Evolutionary conservation across 1,140 invertebrate species (phyloP).

Genomic region (Drosophila littoralis): DNA sequence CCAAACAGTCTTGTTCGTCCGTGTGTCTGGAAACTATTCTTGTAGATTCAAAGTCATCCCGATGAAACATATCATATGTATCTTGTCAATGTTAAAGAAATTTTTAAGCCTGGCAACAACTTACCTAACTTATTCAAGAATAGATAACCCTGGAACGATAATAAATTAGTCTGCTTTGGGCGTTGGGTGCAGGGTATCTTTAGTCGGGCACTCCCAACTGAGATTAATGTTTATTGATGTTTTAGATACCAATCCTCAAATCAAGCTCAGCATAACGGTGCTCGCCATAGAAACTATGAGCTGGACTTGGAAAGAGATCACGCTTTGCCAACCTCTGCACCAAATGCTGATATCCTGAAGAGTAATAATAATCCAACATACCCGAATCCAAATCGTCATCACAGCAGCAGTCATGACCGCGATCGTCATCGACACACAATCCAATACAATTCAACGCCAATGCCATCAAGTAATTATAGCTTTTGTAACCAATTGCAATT

Average conservation of each 20-base stretch:
- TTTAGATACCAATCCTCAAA: slow-evolving; percentile 67
- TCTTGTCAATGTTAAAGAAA: too few relatives aligned
- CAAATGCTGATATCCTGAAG: slow-evolving; percentile 89
- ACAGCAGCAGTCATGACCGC: slow-evolving; percentile 69
- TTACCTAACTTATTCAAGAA: too few relatives aligned
- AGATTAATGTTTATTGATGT: slow-evolving; percentile 34
- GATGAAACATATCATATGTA: too few relatives aligned
- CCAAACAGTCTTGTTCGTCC: too few relatives aligned
- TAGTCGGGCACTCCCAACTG: too few relatives aligned
- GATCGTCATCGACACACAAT: slow-evolving; percentile 74
- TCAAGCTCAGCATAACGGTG: slow-evolving; percentile 60
- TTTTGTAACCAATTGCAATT: background rate
- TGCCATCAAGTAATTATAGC: slow-evolving; percentile 84
- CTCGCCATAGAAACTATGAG: slow-evolving; percentile 85
- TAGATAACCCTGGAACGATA: too few relatives aligned
- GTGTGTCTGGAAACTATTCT: too few relatives aligned
- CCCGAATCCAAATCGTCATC: slow-evolving; percentile 87
- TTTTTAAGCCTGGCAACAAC: too few relatives aligned
- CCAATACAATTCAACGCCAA: slow-evolving; percentile 74
- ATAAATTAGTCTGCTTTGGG: too few relatives aligned
- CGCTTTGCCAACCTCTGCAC: slow-evolving; percentile 88
- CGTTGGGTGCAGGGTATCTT: too few relatives aligned
- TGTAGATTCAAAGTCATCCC: too few relatives aligned
- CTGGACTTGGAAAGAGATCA: slow-evolving; percentile 88
- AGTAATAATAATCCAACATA: slow-evolving; percentile 89